Evolutionary conservation across 1,140 invertebrate genomes (phyloP), one percentile per base, ranked within the genome.

Genomic region (Epicauta chinensis): DNA sequence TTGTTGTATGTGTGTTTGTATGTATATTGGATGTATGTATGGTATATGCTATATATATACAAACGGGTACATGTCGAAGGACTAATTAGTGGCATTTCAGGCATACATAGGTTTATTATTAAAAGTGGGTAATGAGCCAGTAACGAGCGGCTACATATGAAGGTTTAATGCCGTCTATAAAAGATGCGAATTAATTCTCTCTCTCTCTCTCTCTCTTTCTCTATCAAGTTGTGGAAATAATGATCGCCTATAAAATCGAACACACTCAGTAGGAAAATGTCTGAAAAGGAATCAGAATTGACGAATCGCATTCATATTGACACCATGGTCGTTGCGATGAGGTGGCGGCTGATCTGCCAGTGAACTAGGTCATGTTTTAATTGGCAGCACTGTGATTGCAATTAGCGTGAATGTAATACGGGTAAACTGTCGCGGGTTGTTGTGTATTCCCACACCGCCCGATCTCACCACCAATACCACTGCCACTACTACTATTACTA

Each of bases 361-460:
- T 34, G 29, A 57, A 57, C 30, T 57, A 42, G 55, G 55, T 57
- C 55, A 57, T 49, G 55, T 57, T 55, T 52, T 55, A 58, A 59
- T 56, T 58, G 59, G 55, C 50, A 46, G 46, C 44, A 49, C 54
- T 45, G 42, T 50, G 50, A 55, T 52, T 55, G 53, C 54, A 63
- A 63, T 61, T 60, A 58, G 58, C 47, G 53, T 48, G 43, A 40
- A 43, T 52, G 51, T 60, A 58, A 55, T 60, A 48, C 48, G 46
- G 58, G 54, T 47, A 58, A 53, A 60, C 38, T 57, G 54, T 53
- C 42, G 53, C 51, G 51, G 38, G 42, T 55, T 56, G 54, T 59
- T 49, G 46, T 56, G 54, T 51, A 53, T 44, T 44, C 45, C 55
- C 39, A 57, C 31, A 37, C 30, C 43, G 32, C 37, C 43, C 16